Evolutionary conservation across 2,888 invertebrate species (phyloP), one percentile per base, ranked within the genome.

Genomic region (Lottia scabra): DNA sequence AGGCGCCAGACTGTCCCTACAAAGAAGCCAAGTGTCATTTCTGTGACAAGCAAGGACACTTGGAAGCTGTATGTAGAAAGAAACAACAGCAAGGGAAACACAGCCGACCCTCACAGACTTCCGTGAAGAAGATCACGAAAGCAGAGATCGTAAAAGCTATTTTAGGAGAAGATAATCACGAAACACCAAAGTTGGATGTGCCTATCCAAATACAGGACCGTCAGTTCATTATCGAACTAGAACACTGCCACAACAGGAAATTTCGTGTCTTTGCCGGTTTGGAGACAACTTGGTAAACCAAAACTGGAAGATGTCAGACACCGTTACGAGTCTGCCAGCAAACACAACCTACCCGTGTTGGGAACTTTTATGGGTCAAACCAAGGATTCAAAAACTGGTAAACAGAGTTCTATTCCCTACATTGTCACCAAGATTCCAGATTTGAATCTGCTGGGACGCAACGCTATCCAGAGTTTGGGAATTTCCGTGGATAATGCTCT

Each of bases 41-140:
- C 45, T 66, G 45, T 43, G 30, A 66, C 12, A 66, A 27, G 26
- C 44, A 66, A 46, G 66, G 44, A 8, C 66, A 66, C 44, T 45
- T 66, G 15, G 44, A 43, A 66, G 43, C 66, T 10, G 66, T 23
- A 1, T 44, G 66, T 46, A 13, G 44, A n/a, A 66, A 44, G 44
- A 66, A 66, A 46, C 44, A 67, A n/a, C 45, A 19, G 23, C 45
- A 44, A 0, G 4, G n/a, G 15, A 19, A 19, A 19, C 65, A 12
- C 65, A 4, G 6, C 13, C 62, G 62, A 23, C n/a, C n/a, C n/a
- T 10, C 5, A 8, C 19, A 62, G 10, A 2, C 62, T 62, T 10
- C 19, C 26, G 8, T 62, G 62, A 10, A 62, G 56, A 56, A 23
- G 23, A n/a, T 56, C 56, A 56, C 56, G 6, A 56, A 56, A 56